phyloP scores from a whole-genome alignment of 2,113 vertebrate genomes.

The Zosterops japonicus region DNA sequence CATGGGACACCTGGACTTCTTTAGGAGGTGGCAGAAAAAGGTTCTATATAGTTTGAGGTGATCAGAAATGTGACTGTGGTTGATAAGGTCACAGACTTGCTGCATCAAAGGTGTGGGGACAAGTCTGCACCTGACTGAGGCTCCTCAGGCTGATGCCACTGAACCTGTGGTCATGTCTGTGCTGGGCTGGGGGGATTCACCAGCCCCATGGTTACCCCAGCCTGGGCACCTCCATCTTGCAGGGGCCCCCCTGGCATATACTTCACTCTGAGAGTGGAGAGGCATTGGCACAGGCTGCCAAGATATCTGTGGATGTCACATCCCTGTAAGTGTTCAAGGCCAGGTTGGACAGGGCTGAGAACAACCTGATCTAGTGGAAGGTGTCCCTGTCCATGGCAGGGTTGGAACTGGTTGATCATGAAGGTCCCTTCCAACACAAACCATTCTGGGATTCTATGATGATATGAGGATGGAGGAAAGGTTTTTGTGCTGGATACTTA shows the following conservation, averaged over 20 bases:
- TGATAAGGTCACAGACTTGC: not conserved
- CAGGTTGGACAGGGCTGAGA: not conserved
- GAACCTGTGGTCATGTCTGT: not conserved
- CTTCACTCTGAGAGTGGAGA: not conserved
- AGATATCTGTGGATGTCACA: not conserved
- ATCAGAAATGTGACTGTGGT: not conserved
- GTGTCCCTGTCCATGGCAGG: not conserved
- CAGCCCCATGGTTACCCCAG: not conserved
- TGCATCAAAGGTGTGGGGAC: not conserved
- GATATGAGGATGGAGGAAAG: not conserved
- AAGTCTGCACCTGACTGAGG: not conserved
- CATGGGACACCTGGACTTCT: not conserved
- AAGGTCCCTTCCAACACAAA: not conserved
- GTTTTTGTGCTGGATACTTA: not conserved
- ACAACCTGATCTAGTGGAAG: not conserved
- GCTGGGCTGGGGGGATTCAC: not conserved
- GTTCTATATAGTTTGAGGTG: not conserved
- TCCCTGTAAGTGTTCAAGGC: not conserved
- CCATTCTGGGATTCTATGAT: not conserved
- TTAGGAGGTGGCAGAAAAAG: not conserved
- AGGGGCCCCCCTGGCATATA: not conserved
- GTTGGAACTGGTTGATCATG: not conserved
- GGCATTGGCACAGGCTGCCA: not conserved
- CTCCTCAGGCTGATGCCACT: not conserved
- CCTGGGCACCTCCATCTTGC: not conserved